Evolutionary conservation across 2,113 vertebrate species (phyloP), one percentile per base, ranked within the genome.

Genomic region (Mustela nigripes): DNA sequence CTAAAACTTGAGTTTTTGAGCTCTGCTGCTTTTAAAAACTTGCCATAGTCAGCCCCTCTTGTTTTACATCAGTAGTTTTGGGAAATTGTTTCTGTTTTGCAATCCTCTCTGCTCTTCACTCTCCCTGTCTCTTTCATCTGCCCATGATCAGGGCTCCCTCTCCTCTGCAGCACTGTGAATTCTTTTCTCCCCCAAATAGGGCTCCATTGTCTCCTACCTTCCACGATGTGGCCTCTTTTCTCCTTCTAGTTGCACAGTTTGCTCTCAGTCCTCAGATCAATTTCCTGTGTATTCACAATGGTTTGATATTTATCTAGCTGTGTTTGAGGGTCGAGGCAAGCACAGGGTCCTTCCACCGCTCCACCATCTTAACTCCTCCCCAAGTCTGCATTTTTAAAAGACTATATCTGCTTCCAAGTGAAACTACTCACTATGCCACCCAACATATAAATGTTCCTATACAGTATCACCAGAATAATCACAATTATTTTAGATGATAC

Each of bases 401-500:
- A 31, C 65, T 67, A 2, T 53, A 48, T 69, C 80, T 56, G 85
- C 11, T 80, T 19, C 9, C 56, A 83, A 67, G 45, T 74, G 53
- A 78, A 92, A 82, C 39, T 16, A 42, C 6, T 78, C 12, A 42
- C 15, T 26, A 11, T 31, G n/a, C 60, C 48, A 7, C 12, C 45
- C 60, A 79, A 62, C 8, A 48, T 31, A 62, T 67, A 45, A 83
- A 79, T 31, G 26, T 84, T 63, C 7, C 45, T n/a, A 24, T 58
- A 48, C 0, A 1, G 7, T 4, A 81, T 56, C 58, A 71, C 26
- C 42, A 60, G 53, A 73, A 69, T 26, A 24, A 84, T 93, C 42
- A 85, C 39, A 56, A 86, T 95, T 69, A 58, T 78, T 78, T 91
- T 81, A 36, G 26, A 93, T 81, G 50, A 69, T 31, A 81, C 74